Percentiles rank a stretch among this genome's conserved stretches.
Evolutionary conservation across 1,140 invertebrate species (phyloP).

Genomic region (Zelostemma sp.): DNA sequence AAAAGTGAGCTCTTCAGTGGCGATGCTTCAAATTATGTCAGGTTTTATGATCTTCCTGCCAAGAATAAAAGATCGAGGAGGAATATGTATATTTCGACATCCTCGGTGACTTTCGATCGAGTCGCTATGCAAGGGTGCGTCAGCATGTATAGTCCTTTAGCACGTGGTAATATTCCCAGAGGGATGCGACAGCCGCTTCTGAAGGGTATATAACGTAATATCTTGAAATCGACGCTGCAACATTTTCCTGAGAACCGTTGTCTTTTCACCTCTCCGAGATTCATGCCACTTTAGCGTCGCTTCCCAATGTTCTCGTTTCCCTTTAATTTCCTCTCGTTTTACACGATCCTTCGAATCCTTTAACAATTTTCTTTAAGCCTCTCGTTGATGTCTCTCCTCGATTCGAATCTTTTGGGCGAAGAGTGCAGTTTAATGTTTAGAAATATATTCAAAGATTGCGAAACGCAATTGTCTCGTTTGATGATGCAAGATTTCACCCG

Average conservation of each 20-base stretch:
- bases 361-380: too few species aligned
- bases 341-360: neutral
- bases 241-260: conserved; percentile 26
- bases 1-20: conserved; percentile 28
- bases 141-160: conserved; percentile 45
- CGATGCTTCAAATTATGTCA: conserved; percentile 52
- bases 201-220: conserved; percentile 46
- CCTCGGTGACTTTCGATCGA: conserved; percentile 46
- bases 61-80: conserved; percentile 48
- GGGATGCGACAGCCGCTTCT: conserved; percentile 42
- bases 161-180: conserved; percentile 51
- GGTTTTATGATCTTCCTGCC: conserved; percentile 51
- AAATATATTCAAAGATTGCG: too few species aligned
- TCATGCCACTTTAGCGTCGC: neutral
- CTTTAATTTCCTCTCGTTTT: neutral
- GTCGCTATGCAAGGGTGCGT: conserved; percentile 44
- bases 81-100: conserved; percentile 46
- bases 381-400: too few species aligned
- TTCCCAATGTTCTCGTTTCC: neutral
- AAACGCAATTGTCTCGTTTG: too few species aligned
- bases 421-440: too few species aligned
- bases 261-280: conserved; percentile 20
- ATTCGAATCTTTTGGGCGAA: neutral
- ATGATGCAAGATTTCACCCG: conserved; percentile 5
- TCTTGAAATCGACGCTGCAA: conserved; percentile 46